Percentiles rank a stretch among this genome's conserved stretches.
These are phyloP conservation scores for Tinea trinotella DNA, from an alignment of 2,888 invertebrate species.

Conservation along the genomic window DNA sequence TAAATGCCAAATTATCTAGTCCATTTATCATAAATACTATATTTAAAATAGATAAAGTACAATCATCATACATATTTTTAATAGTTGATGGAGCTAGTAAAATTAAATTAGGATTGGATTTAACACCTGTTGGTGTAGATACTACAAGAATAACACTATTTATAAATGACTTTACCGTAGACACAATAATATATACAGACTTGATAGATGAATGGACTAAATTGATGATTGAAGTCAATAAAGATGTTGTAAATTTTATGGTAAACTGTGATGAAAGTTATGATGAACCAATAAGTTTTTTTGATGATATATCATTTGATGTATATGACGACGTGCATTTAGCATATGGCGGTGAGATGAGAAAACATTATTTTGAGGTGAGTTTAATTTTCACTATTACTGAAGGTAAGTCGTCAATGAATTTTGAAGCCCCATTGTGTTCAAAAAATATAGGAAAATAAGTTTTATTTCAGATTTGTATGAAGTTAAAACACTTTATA, in stretches of 20 bases:
- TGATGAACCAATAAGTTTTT: too few species aligned
- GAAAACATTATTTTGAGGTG: constrained; percentile 6
- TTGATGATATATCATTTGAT: background rate
- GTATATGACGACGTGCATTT: constrained; percentile 1
- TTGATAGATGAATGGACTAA: constrained; percentile 26
- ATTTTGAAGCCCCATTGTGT: too few species aligned
- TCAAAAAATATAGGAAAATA: too few species aligned
- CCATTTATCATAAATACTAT: constrained; percentile 39
- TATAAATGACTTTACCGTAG: background rate
- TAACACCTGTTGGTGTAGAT: constrained; percentile 24
- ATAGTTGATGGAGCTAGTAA: constrained; percentile 29
- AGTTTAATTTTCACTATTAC: background rate
- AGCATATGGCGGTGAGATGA: background rate
- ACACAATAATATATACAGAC: background rate
- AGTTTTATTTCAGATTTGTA: too few species aligned
- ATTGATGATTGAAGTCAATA: constrained; percentile 28
- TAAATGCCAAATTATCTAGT: constrained; percentile 25
- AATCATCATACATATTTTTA: constrained; percentile 38
- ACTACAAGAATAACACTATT: constrained; percentile 26
- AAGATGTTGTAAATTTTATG: constrained; percentile 24
- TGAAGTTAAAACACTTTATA: too few species aligned
- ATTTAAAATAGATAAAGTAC: constrained; percentile 31
- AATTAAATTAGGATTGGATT: constrained; percentile 31
- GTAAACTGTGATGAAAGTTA: constrained; percentile 27
- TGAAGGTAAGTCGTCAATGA: too few species aligned